Conservation (phyloP, 2,888 invertebrate genomes). For the Scaptomyza tumidula region DNA sequence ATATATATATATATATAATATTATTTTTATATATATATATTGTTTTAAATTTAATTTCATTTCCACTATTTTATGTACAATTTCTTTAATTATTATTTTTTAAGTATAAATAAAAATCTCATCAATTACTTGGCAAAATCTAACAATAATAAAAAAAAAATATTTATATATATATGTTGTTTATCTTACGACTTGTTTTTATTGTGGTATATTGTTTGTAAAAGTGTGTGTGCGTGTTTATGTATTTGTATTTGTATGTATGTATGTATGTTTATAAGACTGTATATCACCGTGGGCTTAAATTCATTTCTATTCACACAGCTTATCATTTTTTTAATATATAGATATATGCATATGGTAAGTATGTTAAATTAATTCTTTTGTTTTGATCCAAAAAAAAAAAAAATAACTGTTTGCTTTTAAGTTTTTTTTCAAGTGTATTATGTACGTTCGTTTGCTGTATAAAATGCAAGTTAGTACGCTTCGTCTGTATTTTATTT, state of each 20-base stretch:
- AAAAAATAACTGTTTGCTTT: slow-evolving; percentile 25
- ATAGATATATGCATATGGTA: slow-evolving; percentile 1
- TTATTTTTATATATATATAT: slow-evolving; percentile 8
- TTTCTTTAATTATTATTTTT: slow-evolving; percentile 4
- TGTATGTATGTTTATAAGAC: slow-evolving; percentile 41
- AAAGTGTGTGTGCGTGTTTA: slow-evolving; percentile 5
- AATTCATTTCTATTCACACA: slow-evolving; percentile 63
- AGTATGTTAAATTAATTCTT: slow-evolving; percentile 39
- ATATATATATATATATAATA: background rate
- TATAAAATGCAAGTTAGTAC: slow-evolving; percentile 35
- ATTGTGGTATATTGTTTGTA: slow-evolving; percentile 32
- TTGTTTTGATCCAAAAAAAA: slow-evolving; percentile 1
- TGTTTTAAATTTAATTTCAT: slow-evolving; percentile 13
- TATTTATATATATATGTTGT: background rate
- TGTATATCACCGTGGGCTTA: slow-evolving; percentile 71
- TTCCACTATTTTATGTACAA: slow-evolving; percentile 52
- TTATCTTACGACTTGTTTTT: background rate
- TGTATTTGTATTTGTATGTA: slow-evolving; percentile 25
- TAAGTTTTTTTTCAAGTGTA: background rate
- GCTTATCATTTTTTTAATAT: slow-evolving; percentile 15
- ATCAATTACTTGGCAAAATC: slow-evolving; percentile 31
- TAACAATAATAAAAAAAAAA: slow-evolving; percentile 4
- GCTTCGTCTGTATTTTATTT: slow-evolving; percentile 15
- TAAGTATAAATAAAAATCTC: slow-evolving; percentile 12
- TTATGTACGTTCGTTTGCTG: slow-evolving; percentile 15